Base-by-base conservation (phyloP, 2,797 vertebrate genomes). In the Takifugu rubripes region DNA sequence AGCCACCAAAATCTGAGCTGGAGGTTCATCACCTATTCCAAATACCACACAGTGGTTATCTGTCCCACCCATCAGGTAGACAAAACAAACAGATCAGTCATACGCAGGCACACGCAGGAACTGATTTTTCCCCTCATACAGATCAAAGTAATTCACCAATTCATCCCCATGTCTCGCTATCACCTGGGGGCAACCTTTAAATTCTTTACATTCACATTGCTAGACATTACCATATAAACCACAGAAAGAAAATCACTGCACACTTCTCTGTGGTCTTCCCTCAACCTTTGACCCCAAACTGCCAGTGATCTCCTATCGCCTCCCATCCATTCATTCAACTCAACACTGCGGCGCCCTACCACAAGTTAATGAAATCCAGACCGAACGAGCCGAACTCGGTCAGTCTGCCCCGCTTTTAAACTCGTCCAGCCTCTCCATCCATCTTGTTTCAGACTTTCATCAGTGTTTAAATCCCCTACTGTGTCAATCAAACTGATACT, bases 351-450 rank as follows among this genome's bases (percentile, higher is more conserved):
- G 54, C 66, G 68, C 64, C 62, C 72, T 42, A 72, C 77, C 75
- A 60, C 81, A 77, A 56, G 36, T 70, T 86, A 86, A 87, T 80
- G 76, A 85, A 86, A 87, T 56, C 72, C 82, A 87, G 84, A 82
- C 69, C 52, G 10, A 53, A 69, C 60, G 52, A 52, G 43, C 43
- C 62, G 67, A 54, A 67, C 59, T 42, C 53, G 55, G 74, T 61
- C 70, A 69, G 66, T 83, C 66, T 82, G 66, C 56, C 67, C 74
- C 66, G 67, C 61, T 79, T 71, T 70, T 48, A 33, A 75, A 67
- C 66, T 70, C 45, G 52, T 58, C 69, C 68, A 70, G 52, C 61
- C 75, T 70, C 69, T 78, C 76, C 83, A 87, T 82, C 77, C 72
- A 82, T 88, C 84, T 85, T 84, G 71, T 72, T 70, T 68, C 57